These are phyloP conservation scores for Trematocara marginatum DNA, from an alignment of 2,113 vertebrate genomes.

Conservation along the genomic window DNA sequence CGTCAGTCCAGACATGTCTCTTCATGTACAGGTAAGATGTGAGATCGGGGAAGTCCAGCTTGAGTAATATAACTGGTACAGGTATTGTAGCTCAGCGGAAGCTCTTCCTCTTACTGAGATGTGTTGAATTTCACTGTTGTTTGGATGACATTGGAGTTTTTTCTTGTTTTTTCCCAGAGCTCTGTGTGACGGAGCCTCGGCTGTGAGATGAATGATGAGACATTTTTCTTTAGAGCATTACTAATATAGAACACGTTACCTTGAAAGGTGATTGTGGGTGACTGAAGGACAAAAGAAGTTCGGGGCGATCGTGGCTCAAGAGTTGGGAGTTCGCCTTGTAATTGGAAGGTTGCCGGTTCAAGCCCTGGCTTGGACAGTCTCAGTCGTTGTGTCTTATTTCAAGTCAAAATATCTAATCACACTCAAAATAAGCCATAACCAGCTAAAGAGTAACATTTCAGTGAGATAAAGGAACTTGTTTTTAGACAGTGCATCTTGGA, in stretches of 20 bases:
- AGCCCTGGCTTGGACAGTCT: no score
- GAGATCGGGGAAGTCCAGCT: neutral
- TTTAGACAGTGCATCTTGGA: no score
- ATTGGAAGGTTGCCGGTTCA: no score
- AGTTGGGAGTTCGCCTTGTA: no score
- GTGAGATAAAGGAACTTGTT: no score
- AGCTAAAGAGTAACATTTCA: no score
- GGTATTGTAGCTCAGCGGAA: neutral
- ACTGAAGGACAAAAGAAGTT: neutral
- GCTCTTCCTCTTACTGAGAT: neutral
- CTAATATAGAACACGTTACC: neutral
- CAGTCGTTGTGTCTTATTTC: no score
- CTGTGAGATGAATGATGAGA: neutral
- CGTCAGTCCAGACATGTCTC: neutral
- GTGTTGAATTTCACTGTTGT: neutral
- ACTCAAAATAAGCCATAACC: no score
- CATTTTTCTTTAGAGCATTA: neutral
- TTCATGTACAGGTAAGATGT: neutral
- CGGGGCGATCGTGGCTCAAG: no score
- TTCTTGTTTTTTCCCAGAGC: neutral
- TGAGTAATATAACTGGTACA: neutral
- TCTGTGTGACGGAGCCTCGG: neutral
- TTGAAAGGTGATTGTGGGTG: neutral
- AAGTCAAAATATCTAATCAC: no score
- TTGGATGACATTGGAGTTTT: neutral